Evolutionary conservation across 2,797 vertebrate genomes (phyloP).

Genomic region (Phalloptychus januarius): DNA sequence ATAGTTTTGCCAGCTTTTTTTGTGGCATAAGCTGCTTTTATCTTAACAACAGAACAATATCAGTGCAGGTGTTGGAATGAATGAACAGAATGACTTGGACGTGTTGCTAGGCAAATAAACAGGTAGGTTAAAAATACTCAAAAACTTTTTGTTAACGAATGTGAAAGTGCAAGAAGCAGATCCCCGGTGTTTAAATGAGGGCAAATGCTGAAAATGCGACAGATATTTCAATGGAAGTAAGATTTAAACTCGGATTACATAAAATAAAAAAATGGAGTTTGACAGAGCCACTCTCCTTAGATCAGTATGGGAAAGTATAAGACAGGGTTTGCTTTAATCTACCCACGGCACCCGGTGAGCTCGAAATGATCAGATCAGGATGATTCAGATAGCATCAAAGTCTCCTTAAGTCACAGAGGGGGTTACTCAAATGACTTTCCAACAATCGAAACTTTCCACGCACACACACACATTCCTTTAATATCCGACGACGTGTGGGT

Average conservation of each 20-base stretch:
- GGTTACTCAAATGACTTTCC: constrained; percentile 19
- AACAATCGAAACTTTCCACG: neutral
- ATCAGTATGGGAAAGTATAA: constrained; percentile 13
- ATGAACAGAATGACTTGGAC: neutral
- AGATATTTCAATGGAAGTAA: constrained; percentile 7
- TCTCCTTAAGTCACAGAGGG: constrained; percentile 22
- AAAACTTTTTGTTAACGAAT: neutral
- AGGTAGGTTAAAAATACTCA: neutral
- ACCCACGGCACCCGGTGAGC: constrained; percentile 5
- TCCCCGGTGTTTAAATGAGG: constrained; percentile 35
- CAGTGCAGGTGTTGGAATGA: neutral
- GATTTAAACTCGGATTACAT: constrained; percentile 13
- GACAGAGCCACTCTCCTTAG: constrained; percentile 4
- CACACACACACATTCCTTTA: constrained; percentile 5
- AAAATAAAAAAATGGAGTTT: neutral
- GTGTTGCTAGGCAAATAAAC: neutral
- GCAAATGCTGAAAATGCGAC: constrained; percentile 8
- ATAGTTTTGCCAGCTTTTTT: neutral
- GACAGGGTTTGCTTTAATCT: constrained; percentile 27
- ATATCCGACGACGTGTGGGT: constrained; percentile 11
- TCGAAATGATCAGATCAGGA: constrained; percentile 27
- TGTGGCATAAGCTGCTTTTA: neutral
- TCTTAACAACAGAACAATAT: neutral
- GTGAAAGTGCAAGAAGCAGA: too few species aligned
- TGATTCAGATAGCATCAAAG: constrained; percentile 10